These are phyloP conservation scores for Apeira syringaria DNA, from an alignment of 2,888 invertebrate genomes.

Conservation along the genomic window DNA sequence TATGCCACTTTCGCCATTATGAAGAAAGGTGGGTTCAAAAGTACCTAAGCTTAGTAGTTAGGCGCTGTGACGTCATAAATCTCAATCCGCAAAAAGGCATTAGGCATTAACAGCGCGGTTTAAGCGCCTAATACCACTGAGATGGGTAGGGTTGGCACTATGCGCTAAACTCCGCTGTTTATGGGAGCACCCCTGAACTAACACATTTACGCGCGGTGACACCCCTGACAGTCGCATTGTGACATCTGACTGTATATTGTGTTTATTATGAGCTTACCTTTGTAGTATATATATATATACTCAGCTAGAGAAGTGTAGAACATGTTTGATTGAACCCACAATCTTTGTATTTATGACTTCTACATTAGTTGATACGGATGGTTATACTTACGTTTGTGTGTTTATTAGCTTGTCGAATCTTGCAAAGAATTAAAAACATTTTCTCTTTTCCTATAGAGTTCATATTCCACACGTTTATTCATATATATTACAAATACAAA, in stretches of 20 bases:
- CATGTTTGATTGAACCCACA: no score
- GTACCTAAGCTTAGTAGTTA: no score
- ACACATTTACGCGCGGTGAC: slow-evolving; percentile 26
- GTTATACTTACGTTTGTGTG: no score
- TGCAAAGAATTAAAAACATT: no score
- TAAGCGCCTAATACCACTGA: slow-evolving; percentile 12
- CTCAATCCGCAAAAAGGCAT: slow-evolving; percentile 10
- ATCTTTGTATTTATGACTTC: no score
- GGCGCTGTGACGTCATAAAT: neutral
- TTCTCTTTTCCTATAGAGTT: no score
- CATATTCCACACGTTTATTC: no score
- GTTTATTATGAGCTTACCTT: slow-evolving; percentile 26
- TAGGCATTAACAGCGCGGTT: slow-evolving; percentile 1
- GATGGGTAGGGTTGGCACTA: slow-evolving; percentile 13
- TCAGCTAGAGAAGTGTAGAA: neutral
- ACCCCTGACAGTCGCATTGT: slow-evolving; percentile 24
- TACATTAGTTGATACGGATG: no score
- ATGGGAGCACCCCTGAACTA: slow-evolving; percentile 26
- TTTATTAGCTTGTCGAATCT: no score
- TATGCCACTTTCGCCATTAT: no score
- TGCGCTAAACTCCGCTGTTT: slow-evolving; percentile 29
- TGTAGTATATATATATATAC: slow-evolving; percentile 2
- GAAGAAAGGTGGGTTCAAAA: no score
- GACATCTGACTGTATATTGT: slow-evolving; percentile 26
- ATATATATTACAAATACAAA: no score